These are phyloP conservation scores for Eristalis tenax DNA, from an alignment of 2,888 invertebrate species.

Conservation along the genomic window DNA sequence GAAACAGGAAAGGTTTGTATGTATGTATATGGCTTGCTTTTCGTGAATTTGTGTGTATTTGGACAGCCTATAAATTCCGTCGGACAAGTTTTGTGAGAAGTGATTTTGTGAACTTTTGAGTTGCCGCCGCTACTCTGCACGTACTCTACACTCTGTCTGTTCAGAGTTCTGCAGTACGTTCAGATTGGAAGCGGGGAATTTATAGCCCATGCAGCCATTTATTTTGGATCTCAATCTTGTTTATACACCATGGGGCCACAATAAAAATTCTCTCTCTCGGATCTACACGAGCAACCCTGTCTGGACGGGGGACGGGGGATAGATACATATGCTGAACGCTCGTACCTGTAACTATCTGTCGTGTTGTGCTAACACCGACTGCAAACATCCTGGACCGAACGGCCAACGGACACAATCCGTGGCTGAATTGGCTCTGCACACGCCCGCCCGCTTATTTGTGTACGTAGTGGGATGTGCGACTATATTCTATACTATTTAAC, in stretches of 20 bases:
- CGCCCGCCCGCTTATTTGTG: neutral
- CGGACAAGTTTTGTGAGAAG: constrained; percentile 69
- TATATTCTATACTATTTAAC: constrained; percentile 54
- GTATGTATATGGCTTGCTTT: neutral
- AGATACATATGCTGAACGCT: constrained; percentile 22
- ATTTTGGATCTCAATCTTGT: constrained; percentile 72
- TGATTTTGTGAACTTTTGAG: constrained; percentile 69
- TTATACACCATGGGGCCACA: constrained; percentile 70
- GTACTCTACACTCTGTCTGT: neutral
- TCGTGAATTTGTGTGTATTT: neutral
- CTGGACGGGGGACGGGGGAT: neutral
- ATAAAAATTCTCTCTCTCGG: constrained; percentile 56
- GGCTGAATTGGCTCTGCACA: constrained; percentile 43
- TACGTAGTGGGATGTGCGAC: neutral
- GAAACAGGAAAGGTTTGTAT: neutral
- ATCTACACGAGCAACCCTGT: constrained; percentile 40
- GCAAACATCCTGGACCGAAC: constrained; percentile 42
- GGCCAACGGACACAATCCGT: constrained; percentile 35
- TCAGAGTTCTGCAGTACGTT: neutral
- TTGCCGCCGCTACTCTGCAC: constrained; percentile 65
- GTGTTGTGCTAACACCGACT: constrained; percentile 67
- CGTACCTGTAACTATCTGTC: constrained; percentile 68
- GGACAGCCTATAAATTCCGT: constrained; percentile 65
- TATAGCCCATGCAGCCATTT: constrained; percentile 69
- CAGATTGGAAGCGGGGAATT: constrained; percentile 65